These are phyloP conservation scores for Campoletis raptor DNA, from an alignment of 2,888 invertebrate genomes.

Conservation along the genomic window DNA sequence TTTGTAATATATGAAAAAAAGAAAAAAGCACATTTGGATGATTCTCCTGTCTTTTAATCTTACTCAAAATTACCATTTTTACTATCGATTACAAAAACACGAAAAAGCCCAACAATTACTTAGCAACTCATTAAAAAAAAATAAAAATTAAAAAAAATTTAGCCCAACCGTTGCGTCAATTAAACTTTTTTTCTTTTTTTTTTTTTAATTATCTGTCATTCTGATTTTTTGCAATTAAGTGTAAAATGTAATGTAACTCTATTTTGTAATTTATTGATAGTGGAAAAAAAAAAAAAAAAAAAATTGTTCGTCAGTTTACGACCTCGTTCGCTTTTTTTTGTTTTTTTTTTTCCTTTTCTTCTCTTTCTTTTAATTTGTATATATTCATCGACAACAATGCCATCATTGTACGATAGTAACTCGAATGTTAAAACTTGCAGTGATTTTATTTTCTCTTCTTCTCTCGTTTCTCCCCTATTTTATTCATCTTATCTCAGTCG, in stretches of 20 bases:
- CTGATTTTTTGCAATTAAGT: neutral
- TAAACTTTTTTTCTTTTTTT: neutral
- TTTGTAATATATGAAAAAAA: neutral
- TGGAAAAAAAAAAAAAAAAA: neutral
- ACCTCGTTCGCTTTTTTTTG: neutral
- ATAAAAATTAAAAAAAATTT: neutral
- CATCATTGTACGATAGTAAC: neutral
- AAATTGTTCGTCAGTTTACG: neutral
- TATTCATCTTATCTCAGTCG: neutral
- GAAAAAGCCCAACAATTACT: neutral
- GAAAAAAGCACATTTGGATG: neutral
- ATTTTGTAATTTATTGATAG: neutral
- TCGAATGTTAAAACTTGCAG: neutral
- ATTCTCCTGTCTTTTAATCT: slow-evolving; percentile 3
- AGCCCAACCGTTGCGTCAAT: neutral
- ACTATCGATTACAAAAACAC: neutral
- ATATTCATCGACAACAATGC: neutral
- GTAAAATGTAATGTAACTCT: neutral
- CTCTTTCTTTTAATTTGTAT: neutral
- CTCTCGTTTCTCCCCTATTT: neutral
- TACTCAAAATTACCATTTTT: neutral
- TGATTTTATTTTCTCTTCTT: neutral
- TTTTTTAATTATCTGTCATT: neutral
- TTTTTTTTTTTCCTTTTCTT: neutral
- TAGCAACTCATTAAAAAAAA: neutral